phyloP scores from a whole-genome alignment of 1,140 invertebrate genomes.

The Lasioglossum albipes region DNA sequence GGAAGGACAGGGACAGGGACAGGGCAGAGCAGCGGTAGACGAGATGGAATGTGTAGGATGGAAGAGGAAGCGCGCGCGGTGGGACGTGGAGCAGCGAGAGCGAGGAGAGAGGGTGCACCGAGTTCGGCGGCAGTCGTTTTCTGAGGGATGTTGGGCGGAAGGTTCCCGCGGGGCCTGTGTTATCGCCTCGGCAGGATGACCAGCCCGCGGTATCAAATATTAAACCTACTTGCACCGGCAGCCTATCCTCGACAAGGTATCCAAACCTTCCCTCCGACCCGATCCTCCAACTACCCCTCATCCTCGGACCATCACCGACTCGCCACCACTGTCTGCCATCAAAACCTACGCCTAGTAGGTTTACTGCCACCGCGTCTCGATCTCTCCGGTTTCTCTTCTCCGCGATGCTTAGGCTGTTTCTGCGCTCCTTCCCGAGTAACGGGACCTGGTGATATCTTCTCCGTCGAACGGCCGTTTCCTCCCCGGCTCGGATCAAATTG shows the following conservation, averaged over 20 bases:
- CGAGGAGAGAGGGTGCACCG: constrained; percentile 4
- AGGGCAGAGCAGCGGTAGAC: constrained; percentile 14
- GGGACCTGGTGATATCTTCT: constrained; percentile 2
- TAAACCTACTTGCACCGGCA: constrained; percentile 78
- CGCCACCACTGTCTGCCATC: constrained; percentile 59
- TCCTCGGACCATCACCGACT: constrained; percentile 40
- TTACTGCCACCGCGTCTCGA: constrained; percentile 52
- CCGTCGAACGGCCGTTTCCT: neutral
- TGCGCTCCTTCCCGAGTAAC: constrained; percentile 8
- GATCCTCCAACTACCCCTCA: constrained; percentile 42
- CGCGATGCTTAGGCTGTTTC: constrained; percentile 39
- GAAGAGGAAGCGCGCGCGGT: constrained; percentile 18
- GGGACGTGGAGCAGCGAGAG: constrained; percentile 12
- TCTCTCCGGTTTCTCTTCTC: constrained; percentile 43
- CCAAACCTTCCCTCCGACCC: constrained; percentile 62
- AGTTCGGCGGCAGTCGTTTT: constrained; percentile 70
- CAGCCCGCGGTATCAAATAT: constrained; percentile 80
- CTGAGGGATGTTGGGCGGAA: constrained; percentile 75
- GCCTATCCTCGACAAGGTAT: constrained; percentile 68
- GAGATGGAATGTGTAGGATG: constrained; percentile 45
- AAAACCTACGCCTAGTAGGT: constrained; percentile 63
- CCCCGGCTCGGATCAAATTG: neutral
- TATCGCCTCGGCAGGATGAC: constrained; percentile 80
- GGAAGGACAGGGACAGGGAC: neutral
- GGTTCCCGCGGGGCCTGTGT: constrained; percentile 79